Percentiles rank a stretch among this genome's conserved stretches.
Evolutionary conservation across 2,113 vertebrate genomes (phyloP).

Genomic region (Diglossa brunneiventris): DNA sequence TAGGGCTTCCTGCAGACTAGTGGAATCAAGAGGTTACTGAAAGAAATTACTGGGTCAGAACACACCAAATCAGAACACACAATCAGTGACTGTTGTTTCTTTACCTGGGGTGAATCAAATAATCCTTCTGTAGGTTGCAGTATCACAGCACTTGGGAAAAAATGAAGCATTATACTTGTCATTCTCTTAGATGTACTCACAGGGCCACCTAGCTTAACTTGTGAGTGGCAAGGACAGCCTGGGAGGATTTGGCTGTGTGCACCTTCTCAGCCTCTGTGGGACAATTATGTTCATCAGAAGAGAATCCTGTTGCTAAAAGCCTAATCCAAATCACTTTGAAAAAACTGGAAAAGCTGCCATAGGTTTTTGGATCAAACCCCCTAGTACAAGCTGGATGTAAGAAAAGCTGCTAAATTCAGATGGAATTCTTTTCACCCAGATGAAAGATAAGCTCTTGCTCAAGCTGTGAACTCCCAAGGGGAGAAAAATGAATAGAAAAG

Average conservation of each 20-base stretch:
- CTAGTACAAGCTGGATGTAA: background rate
- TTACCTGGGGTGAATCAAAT: background rate
- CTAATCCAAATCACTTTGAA: background rate
- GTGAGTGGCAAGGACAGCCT: background rate
- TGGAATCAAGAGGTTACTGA: background rate
- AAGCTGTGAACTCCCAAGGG: background rate
- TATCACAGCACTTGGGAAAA: background rate
- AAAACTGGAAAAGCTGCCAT: background rate
- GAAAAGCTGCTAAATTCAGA: slow-evolving; percentile 26
- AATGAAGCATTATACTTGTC: background rate
- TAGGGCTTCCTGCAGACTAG: background rate
- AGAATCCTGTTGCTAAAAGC: background rate
- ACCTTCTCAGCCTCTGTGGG: background rate
- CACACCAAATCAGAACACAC: background rate
- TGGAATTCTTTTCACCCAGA: slow-evolving; percentile 6
- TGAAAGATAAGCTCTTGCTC: slow-evolving; percentile 22
- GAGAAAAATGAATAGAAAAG: background rate
- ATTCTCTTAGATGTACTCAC: background rate
- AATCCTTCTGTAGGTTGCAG: background rate
- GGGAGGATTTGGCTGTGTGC: background rate
- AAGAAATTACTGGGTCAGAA: background rate
- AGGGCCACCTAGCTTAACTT: background rate
- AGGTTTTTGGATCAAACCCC: background rate
- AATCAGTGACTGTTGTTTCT: background rate
- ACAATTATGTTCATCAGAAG: background rate